Percentiles rank a stretch among this genome's conserved stretches.
Evolutionary conservation across 2,113 vertebrate species (phyloP).

Genomic region (Balaeniceps rex): DNA sequence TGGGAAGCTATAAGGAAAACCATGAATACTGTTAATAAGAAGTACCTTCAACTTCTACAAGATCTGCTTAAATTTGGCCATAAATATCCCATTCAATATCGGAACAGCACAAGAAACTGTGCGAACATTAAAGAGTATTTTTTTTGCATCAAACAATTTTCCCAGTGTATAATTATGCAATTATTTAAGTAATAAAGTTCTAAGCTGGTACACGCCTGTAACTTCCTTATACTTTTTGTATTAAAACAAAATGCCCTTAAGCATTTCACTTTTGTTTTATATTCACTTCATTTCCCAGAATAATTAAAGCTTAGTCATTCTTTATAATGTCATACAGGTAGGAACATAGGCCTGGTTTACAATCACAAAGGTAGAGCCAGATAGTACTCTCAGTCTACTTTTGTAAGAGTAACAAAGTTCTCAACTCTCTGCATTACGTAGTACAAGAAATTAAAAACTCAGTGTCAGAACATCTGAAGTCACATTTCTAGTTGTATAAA

Average conservation of each 20-base stretch:
- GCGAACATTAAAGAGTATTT: background rate
- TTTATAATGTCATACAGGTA: background rate
- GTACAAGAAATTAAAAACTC: background rate
- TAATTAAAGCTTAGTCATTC: slow-evolving; percentile 48
- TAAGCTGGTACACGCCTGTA: background rate
- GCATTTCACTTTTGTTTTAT: background rate
- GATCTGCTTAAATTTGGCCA: background rate
- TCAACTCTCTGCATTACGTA: background rate
- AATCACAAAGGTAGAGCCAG: background rate
- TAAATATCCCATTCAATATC: background rate
- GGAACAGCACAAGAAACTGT: background rate
- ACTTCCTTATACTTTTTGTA: slow-evolving; percentile 38
- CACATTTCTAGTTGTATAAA: background rate
- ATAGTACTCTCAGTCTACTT: background rate
- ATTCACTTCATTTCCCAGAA: slow-evolving; percentile 31
- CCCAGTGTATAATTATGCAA: background rate
- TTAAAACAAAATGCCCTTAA: slow-evolving; percentile 12
- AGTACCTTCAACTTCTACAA: background rate
- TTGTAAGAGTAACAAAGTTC: background rate
- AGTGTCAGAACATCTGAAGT: background rate
- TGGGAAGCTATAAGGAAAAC: background rate
- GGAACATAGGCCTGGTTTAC: background rate
- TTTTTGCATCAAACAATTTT: background rate
- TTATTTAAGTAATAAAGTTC: slow-evolving; percentile 44
- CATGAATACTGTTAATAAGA: background rate